Conservation (phyloP, 1,140 invertebrate species). For the Leptinotarsa lineolata region DNA sequence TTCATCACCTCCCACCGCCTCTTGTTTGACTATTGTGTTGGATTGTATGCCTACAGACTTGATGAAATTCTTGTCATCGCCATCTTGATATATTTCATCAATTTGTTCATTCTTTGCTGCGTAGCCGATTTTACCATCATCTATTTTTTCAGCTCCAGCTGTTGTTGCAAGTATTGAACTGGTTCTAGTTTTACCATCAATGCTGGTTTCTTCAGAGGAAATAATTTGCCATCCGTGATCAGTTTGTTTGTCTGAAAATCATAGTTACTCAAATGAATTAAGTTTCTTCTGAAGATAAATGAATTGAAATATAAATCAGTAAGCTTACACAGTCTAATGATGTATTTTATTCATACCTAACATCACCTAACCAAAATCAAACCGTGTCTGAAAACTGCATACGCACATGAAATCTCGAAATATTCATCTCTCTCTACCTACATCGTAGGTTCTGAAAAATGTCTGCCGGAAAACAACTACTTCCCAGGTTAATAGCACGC, state of each 20-base stretch:
- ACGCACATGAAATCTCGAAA: too few relatives aligned
- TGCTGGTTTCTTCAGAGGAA: constrained; percentile 55
- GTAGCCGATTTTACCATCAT: constrained; percentile 64
- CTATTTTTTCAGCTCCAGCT: constrained; percentile 62
- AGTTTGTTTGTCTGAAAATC: constrained; percentile 34
- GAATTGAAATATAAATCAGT: too few relatives aligned
- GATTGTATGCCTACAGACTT: constrained; percentile 62
- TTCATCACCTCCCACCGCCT: constrained; percentile 63
- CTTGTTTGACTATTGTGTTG: constrained; percentile 64
- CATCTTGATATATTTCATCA: constrained; percentile 63
- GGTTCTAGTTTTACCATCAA: constrained; percentile 57
- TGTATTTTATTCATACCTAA: too few relatives aligned
- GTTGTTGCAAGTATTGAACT: constrained; percentile 52
- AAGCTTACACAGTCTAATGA: too few relatives aligned
- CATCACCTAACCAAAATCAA: background rate
- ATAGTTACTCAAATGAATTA: background rate
- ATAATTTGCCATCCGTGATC: constrained; percentile 58
- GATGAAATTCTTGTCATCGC: constrained; percentile 66
- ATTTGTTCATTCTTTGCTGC: constrained; percentile 64
- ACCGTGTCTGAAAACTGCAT: background rate
- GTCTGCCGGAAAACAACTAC: too few relatives aligned
- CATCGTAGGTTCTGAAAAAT: too few relatives aligned
- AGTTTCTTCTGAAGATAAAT: background rate
- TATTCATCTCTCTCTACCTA: too few relatives aligned
- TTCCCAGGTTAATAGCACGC: too few relatives aligned